phyloP scores from a whole-genome alignment of 2,888 invertebrate species.

The Sminthurinus aureus region DNA sequence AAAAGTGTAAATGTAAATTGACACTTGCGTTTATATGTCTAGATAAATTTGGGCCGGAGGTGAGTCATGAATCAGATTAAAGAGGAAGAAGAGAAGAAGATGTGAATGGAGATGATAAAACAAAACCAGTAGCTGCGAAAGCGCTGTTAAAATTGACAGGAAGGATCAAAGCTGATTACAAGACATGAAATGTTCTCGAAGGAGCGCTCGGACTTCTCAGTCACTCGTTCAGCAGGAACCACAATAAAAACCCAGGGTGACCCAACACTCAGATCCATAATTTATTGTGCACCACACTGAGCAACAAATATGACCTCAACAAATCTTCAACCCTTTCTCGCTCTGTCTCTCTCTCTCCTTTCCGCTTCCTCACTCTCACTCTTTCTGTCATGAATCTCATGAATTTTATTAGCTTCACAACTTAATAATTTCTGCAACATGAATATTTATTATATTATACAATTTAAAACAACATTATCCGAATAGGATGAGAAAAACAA shows the following conservation, averaged over 20 bases:
- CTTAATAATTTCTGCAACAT: too few species aligned
- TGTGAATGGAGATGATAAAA: slow-evolving; percentile 36
- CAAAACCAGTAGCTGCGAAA: slow-evolving; percentile 40
- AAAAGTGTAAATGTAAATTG: slow-evolving; percentile 26
- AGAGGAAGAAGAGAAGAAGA: not conserved
- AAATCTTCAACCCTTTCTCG: slow-evolving; percentile 17
- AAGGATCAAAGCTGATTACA: slow-evolving; percentile 42
- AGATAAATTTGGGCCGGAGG: slow-evolving; percentile 27
- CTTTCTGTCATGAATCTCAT: not conserved
- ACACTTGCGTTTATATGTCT: too few species aligned
- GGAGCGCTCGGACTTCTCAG: too few species aligned
- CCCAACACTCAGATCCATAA: slow-evolving; percentile 21
- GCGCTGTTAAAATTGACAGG: slow-evolving; percentile 43
- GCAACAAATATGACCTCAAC: slow-evolving; percentile 25
- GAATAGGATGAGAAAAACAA: too few species aligned
- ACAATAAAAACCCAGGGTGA: too few species aligned
- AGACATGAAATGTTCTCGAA: slow-evolving; percentile 24
- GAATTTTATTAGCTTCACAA: too few species aligned
- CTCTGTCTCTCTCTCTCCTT: not conserved
- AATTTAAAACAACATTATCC: too few species aligned
- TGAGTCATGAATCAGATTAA: slow-evolving; percentile 22
- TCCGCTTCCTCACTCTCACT: too few species aligned
- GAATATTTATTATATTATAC: too few species aligned
- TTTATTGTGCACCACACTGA: slow-evolving; percentile 42
- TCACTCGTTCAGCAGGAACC: too few species aligned